phyloP scores from a whole-genome alignment of 2,888 invertebrate genomes.

The Cerastis leucographa region DNA sequence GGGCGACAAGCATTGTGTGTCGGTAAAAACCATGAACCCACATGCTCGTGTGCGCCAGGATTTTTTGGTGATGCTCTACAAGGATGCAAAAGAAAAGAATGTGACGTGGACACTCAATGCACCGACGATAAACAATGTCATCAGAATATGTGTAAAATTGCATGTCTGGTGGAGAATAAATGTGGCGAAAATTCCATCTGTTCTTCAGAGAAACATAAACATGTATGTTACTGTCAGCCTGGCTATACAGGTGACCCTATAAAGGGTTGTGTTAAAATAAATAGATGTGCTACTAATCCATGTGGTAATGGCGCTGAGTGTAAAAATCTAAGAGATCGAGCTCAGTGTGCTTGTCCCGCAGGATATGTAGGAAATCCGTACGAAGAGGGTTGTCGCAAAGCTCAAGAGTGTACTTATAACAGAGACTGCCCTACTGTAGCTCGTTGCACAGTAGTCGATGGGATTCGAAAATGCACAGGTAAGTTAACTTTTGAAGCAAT shows the following conservation, averaged over 20 bases:
- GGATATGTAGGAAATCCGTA: slow-evolving; percentile 96
- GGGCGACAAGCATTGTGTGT: slow-evolving; percentile 96
- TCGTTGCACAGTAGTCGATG: slow-evolving; percentile 93
- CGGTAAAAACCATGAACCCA: slow-evolving; percentile 93
- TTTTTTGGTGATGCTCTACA: slow-evolving; percentile 95
- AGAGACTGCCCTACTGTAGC: slow-evolving; percentile 95
- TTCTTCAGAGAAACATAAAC: slow-evolving; percentile 95
- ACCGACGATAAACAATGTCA: slow-evolving; percentile 96
- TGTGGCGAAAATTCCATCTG: slow-evolving; percentile 97
- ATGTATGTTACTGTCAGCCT: slow-evolving; percentile 95
- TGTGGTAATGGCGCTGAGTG: slow-evolving; percentile 96
- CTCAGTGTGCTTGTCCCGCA: slow-evolving; percentile 94
- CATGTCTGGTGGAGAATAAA: slow-evolving; percentile 95
- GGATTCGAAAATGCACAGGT: slow-evolving; percentile 95
- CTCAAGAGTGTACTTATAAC: slow-evolving; percentile 95
- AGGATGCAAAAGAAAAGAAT: slow-evolving; percentile 95
- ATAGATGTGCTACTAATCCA: slow-evolving; percentile 94
- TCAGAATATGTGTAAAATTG: slow-evolving; percentile 95
- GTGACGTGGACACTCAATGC: slow-evolving; percentile 93
- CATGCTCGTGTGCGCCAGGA: slow-evolving; percentile 94
- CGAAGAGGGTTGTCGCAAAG: slow-evolving; percentile 94
- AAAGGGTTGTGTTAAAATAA: slow-evolving; percentile 93
- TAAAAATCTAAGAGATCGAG: slow-evolving; percentile 94
- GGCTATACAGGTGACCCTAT: slow-evolving; percentile 96
- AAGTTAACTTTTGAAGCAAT: slow-evolving; percentile 24